A percentile compares a stretch with the other conserved stretches of the same genome.
Conservation (phyloP, 2,797 vertebrate genomes). For the Botia almorhae region DNA sequence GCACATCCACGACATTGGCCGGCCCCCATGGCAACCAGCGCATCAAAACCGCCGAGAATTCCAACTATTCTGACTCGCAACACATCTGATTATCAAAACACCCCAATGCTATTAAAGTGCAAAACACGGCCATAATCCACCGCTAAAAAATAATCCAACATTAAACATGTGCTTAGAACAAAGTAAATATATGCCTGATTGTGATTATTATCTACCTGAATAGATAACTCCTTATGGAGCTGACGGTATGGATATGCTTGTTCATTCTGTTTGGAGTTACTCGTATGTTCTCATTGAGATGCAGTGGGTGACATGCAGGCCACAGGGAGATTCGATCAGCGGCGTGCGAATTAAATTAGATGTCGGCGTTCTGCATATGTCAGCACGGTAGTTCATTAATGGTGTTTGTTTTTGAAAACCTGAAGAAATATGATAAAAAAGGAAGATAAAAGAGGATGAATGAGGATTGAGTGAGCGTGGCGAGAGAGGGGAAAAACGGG, state of each 20-base stretch:
- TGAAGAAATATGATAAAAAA: slow-evolving; percentile 61
- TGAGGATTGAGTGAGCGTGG: slow-evolving; percentile 40
- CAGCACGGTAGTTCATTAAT: slow-evolving; percentile 67
- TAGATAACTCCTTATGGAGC: slow-evolving; percentile 40
- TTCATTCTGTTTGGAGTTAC: slow-evolving; percentile 28
- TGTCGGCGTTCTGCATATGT: slow-evolving; percentile 64
- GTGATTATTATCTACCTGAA: slow-evolving; percentile 57
- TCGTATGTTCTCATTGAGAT: slow-evolving; percentile 61
- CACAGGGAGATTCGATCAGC: slow-evolving; percentile 64
- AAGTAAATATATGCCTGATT: slow-evolving; percentile 58
- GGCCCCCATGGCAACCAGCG: slow-evolving; percentile 57
- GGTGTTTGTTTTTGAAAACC: slow-evolving; percentile 66
- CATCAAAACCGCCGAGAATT: slow-evolving; percentile 51
- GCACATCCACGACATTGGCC: slow-evolving; percentile 55
- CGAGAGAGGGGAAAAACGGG: slow-evolving; percentile 14
- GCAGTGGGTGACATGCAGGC: slow-evolving; percentile 54
- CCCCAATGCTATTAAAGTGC: slow-evolving; percentile 37
- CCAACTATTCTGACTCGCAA: slow-evolving; percentile 49
- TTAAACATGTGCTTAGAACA: slow-evolving; percentile 55
- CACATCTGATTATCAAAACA: slow-evolving; percentile 56
- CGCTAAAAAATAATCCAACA: slow-evolving; percentile 58
- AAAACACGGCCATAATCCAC: slow-evolving; percentile 36
- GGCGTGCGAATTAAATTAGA: slow-evolving; percentile 62
- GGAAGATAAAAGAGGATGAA: slow-evolving; percentile 44
- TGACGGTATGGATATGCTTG: slow-evolving; percentile 9